Evolutionary conservation across 2,888 invertebrate genomes (phyloP).

Genomic region (Metalampra italica): DNA sequence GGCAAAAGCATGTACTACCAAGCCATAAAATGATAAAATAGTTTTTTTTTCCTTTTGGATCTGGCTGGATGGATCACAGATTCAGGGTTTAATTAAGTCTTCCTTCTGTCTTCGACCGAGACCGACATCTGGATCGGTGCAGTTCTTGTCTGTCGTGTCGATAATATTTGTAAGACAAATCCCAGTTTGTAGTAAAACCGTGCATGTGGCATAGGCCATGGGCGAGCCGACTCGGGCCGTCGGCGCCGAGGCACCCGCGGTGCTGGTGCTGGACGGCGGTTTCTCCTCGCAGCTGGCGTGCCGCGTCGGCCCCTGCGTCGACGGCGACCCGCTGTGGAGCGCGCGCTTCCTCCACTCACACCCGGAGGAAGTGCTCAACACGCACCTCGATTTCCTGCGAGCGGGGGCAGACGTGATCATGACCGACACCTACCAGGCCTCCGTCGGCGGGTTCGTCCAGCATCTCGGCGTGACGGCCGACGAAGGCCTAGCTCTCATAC

Average conservation of each 20-base stretch:
- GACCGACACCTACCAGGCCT: conserved; percentile 94
- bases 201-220: not conserved
- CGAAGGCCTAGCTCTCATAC: conserved; percentile 84
- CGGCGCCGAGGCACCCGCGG: not conserved
- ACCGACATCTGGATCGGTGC: no score
- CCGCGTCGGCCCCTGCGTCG: conserved; percentile 83
- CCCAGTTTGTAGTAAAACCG: no score
- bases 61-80: no score
- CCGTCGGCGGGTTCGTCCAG: conserved; percentile 84
- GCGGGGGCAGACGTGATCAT: conserved; percentile 93
- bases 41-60: no score
- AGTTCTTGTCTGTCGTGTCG: no score
- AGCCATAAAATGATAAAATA: no score
- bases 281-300: conserved; percentile 88
- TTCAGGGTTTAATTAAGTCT: no score
- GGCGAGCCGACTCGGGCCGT: not conserved
- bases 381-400: conserved; percentile 88
- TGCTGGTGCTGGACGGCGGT: conserved; percentile 82
- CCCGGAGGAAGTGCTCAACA: conserved; percentile 85
- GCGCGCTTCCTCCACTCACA: conserved; percentile 87
- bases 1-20: no score
- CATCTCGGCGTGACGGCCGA: conserved; percentile 83
- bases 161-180: no score
- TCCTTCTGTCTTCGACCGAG: no score
- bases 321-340: conserved; percentile 94